These are phyloP conservation scores for Zeugodacus cucurbitae DNA, from an alignment of 1,140 invertebrate species.

Conservation along the genomic window DNA sequence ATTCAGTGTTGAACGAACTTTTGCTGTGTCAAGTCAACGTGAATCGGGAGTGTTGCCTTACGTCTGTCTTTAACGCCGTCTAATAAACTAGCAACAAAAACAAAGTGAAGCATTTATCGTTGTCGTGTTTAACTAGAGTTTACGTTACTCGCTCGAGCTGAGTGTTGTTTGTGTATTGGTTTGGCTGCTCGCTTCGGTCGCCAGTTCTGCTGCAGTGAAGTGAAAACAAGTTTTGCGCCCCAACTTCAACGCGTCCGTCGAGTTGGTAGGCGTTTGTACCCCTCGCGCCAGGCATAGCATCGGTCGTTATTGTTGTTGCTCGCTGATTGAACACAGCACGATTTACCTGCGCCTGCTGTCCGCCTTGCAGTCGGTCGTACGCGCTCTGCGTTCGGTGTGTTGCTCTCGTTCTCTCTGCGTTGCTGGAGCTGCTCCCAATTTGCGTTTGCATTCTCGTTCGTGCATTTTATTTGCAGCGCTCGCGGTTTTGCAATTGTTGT, in stretches of 20 bases:
- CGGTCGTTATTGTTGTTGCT: background rate
- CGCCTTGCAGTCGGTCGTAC: background rate
- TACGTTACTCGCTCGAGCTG: background rate
- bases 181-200: background rate
- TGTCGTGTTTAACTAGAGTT: background rate
- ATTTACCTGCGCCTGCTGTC: background rate
- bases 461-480: background rate
- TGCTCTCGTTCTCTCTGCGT: background rate
- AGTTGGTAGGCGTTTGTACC: background rate
- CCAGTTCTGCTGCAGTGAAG: background rate
- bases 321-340: background rate
- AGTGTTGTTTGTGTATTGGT: background rate
- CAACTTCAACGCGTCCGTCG: background rate
- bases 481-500: slow-evolving; percentile 2
- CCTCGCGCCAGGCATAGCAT: background rate
- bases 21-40: background rate
- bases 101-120: background rate
- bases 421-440: background rate
- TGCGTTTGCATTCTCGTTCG: background rate
- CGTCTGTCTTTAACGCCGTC: background rate
- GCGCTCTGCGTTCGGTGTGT: background rate
- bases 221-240: slow-evolving; percentile 27
- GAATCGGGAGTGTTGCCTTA: background rate
- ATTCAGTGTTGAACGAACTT: slow-evolving; percentile 32
- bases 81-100: background rate